phyloP scores from a whole-genome alignment of 2,797 vertebrate species.

The Ambastaia sidthimunki region DNA sequence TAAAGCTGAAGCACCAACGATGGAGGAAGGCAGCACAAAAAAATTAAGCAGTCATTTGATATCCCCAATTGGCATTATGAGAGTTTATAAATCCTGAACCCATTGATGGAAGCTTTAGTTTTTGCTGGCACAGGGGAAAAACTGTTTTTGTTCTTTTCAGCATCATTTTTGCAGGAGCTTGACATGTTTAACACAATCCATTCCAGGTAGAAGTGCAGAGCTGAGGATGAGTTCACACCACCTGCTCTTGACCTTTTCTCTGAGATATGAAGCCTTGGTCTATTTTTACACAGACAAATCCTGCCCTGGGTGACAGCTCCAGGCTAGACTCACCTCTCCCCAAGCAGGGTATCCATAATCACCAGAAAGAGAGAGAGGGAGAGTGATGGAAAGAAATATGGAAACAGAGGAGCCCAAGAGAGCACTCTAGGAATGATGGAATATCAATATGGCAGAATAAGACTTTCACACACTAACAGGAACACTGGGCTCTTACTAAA shows the following conservation, averaged over 20 bases:
- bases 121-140: conserved; percentile 63
- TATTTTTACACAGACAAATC: conserved; percentile 66
- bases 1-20: conserved; percentile 20
- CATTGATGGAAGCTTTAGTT: conserved; percentile 48
- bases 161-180: conserved; percentile 55
- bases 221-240: conserved; percentile 68
- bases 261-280: conserved; percentile 57
- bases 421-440: conserved; percentile 60
- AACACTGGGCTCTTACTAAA: conserved; percentile 57
- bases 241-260: conserved; percentile 66
- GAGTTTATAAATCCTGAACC: conserved; percentile 44
- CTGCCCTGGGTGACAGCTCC: conserved; percentile 64
- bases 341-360: conserved; percentile 73
- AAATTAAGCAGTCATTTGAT: conserved; percentile 36
- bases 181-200: conserved; percentile 68
- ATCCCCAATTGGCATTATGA: conserved; percentile 11
- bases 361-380: conserved; percentile 65
- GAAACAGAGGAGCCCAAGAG: conserved; percentile 62
- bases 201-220: conserved; percentile 61
- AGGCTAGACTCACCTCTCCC: conserved; percentile 60
- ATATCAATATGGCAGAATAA: conserved; percentile 66
- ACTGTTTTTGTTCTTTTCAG: conserved; percentile 35
- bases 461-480: conserved; percentile 60
- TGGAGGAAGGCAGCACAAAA: conserved; percentile 25
- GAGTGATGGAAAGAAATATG: conserved; percentile 50